Conservation (phyloP, 35 echinoderm and acorn worm species). For the Ophioderma brevispina region DNA sequence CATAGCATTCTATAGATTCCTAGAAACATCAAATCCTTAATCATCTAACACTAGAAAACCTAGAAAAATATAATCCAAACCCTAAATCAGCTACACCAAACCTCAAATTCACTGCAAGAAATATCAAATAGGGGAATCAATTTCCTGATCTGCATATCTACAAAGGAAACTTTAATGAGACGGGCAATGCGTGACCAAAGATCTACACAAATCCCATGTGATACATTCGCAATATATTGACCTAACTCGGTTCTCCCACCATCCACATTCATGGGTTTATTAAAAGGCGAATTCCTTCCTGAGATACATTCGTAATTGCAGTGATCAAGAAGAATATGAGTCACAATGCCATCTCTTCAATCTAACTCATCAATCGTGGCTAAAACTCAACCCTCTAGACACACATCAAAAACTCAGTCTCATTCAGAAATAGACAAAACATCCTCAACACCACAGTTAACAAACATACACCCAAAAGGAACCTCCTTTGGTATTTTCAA, state of each 20-base stretch:
- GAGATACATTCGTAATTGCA: no score
- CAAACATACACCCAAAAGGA: no score
- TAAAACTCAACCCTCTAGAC: no score
- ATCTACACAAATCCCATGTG: not conserved
- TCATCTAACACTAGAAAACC: not conserved
- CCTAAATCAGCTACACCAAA: not conserved
- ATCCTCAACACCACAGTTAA: no score
- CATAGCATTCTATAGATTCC: not conserved
- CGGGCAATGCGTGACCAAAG: not conserved
- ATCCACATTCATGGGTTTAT: not conserved
- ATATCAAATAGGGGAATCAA: not conserved
- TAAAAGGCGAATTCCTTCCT: not conserved
- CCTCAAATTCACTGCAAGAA: not conserved
- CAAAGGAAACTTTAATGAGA: not conserved
- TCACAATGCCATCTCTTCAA: no score
- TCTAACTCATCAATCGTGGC: no score
- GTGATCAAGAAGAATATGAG: no score
- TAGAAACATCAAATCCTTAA: not conserved
- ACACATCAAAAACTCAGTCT: no score
- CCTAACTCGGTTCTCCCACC: not conserved
- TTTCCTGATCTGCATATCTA: not conserved
- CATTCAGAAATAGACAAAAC: no score
- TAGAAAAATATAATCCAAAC: not conserved
- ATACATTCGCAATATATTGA: not conserved
- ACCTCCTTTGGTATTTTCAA: no score